Percentiles rank a stretch among this genome's conserved stretches.
phyloP scores from a whole-genome alignment of 1,140 invertebrate species.

The Cherax destructor region DNA sequence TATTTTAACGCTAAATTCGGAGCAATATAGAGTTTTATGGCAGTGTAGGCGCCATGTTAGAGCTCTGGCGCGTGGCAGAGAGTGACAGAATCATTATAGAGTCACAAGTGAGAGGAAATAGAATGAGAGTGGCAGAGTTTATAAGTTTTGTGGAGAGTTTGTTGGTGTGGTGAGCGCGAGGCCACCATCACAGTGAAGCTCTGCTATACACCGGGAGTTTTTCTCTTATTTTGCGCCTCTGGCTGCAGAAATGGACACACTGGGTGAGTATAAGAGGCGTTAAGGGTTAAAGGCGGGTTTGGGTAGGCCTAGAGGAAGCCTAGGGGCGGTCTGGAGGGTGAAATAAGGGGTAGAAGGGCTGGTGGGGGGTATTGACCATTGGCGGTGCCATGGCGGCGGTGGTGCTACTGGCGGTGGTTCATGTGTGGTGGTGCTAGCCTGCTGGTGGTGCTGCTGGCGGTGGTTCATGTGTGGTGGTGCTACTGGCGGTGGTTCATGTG shows the following conservation, averaged over 20 bases:
- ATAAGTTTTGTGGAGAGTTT: constrained; percentile 47
- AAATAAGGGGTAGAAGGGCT: not conserved
- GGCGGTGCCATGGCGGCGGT: not conserved
- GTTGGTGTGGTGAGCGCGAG: constrained; percentile 34
- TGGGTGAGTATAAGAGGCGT: constrained; percentile 40
- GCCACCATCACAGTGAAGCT: constrained; percentile 59
- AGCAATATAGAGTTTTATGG: too few species aligned
- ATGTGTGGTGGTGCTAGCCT: not conserved
- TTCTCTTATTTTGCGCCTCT: constrained; percentile 38
- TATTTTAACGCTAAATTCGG: not conserved
- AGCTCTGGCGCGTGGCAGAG: too few species aligned
- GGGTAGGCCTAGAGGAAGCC: too few species aligned
- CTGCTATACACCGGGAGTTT: constrained; percentile 13
- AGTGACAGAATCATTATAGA: too few species aligned
- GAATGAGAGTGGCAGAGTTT: constrained; percentile 25
- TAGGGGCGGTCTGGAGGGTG: not conserved
- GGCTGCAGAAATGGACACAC: constrained; percentile 40
- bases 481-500: too few species aligned
- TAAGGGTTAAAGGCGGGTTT: not conserved
- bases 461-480: too few species aligned
- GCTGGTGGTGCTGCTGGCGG: not conserved
- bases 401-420: not conserved
- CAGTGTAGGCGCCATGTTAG: too few species aligned
- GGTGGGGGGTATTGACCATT: too few species aligned
- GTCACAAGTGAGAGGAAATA: too few species aligned